Conservation (phyloP, 2,888 invertebrate species). For the Athalia rosae region DNA sequence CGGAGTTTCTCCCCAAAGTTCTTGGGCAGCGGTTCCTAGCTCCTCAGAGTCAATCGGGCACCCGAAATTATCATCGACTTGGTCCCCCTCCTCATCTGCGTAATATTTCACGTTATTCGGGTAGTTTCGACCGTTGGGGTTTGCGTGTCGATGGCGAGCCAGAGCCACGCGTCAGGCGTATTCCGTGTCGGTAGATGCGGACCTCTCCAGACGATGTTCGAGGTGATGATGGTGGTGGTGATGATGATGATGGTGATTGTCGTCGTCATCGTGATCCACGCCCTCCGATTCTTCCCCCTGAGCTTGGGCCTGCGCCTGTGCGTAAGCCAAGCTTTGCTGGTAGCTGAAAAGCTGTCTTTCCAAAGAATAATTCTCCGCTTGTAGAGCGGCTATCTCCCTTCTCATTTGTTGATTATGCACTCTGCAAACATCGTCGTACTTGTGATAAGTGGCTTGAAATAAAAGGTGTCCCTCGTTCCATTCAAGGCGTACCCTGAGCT, state of each 20-base stretch:
- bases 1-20: conserved; percentile 26
- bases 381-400: conserved; percentile 85
- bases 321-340: conserved; percentile 85
- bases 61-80: conserved; percentile 47
- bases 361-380: conserved; percentile 89
- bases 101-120: not conserved
- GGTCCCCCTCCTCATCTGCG: conserved; percentile 31
- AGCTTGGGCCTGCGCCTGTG: conserved; percentile 77
- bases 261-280: conserved; percentile 60
- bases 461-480: conserved; percentile 89
- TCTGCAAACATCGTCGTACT: conserved; percentile 87
- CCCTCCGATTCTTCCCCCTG: conserved; percentile 64
- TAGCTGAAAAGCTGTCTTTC: conserved; percentile 89
- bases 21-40: not conserved
- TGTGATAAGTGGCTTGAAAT: conserved; percentile 88
- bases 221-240: conserved; percentile 32
- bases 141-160: conserved; percentile 59
- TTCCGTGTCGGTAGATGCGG: conserved; percentile 81
- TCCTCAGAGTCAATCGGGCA: conserved; percentile 45
- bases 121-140: conserved; percentile 63
- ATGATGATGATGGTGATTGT: conserved; percentile 54
- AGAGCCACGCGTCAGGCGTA: conserved; percentile 79
- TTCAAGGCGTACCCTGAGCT: conserved; percentile 85
- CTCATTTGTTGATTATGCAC: conserved; percentile 90
- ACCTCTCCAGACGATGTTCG: conserved; percentile 65